Evolutionary conservation across 1,140 invertebrate species (phyloP).

Genomic region (Atta cephalotes): DNA sequence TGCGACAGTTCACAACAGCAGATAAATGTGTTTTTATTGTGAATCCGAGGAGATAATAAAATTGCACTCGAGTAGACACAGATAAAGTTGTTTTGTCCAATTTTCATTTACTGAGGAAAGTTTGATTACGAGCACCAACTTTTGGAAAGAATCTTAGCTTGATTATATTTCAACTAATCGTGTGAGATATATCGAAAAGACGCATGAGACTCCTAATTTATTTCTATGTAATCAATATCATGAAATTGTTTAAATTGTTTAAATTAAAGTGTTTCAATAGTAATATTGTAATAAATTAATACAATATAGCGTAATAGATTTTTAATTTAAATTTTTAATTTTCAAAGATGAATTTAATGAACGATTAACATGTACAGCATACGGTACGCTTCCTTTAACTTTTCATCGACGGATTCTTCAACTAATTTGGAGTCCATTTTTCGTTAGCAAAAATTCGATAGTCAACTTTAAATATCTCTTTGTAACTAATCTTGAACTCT

Average conservation of each 20-base stretch:
- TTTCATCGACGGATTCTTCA: constrained; percentile 21
- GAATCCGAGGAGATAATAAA: constrained; percentile 46
- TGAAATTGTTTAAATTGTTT: not conserved
- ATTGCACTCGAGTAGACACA: not conserved
- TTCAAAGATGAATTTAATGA: constrained; percentile 18
- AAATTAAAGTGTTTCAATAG: not conserved
- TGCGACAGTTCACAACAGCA: constrained; percentile 43
- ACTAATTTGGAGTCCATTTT: constrained; percentile 37
- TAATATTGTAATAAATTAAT: not conserved
- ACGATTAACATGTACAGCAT: not conserved
- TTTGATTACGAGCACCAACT: constrained; percentile 20
- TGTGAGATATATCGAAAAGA: not conserved
- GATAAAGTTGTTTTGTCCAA: constrained; percentile 25
- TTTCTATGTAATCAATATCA: not conserved
- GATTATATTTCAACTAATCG: not conserved
- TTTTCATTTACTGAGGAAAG: constrained; percentile 20
- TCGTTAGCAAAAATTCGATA: constrained; percentile 14
- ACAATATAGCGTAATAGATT: not conserved
- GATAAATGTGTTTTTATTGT: constrained; percentile 35
- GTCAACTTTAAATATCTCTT: constrained; percentile 40
- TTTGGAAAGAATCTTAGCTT: not conserved
- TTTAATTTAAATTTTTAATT: not conserved
- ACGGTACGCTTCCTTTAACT: not conserved
- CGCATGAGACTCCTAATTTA: not conserved
- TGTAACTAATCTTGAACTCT: constrained; percentile 11